Evolutionary conservation across 2,797 vertebrate genomes (phyloP).

Genomic region (Mormyrus proboscirostris): DNA sequence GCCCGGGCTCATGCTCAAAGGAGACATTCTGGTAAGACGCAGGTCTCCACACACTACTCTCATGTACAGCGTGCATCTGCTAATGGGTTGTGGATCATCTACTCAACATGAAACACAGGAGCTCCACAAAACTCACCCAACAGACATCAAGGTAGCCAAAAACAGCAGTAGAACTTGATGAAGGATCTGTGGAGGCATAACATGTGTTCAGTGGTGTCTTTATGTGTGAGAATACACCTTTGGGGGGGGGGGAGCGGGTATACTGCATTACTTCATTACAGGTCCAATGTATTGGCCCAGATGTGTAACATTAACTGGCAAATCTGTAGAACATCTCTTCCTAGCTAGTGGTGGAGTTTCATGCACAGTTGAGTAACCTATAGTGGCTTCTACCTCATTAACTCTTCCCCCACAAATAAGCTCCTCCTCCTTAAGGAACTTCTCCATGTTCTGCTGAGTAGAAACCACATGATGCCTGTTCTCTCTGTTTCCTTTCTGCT

Average conservation of each 20-base stretch:
- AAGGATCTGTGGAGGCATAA: not conserved
- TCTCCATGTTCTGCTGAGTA: not conserved
- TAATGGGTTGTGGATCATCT: not conserved
- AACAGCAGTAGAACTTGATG: not conserved
- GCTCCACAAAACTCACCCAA: not conserved
- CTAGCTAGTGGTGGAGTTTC: not conserved
- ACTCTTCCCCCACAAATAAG: not conserved
- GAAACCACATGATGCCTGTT: not conserved
- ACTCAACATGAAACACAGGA: not conserved
- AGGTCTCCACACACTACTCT: not conserved
- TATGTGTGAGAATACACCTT: not conserved
- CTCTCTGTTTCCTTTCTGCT: not conserved
- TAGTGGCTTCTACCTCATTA: not conserved
- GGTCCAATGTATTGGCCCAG: not conserved
- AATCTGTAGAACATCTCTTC: not conserved
- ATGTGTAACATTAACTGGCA: not conserved
- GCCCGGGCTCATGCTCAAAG: conserved; percentile 83
- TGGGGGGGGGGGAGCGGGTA: not conserved
- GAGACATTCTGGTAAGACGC: conserved; percentile 83
- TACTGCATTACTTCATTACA: not conserved
- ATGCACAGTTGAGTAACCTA: not conserved
- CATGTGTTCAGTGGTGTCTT: not conserved
- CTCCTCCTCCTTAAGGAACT: not conserved
- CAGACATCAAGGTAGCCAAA: not conserved
- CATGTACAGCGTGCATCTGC: not conserved